Percentiles rank a stretch among this genome's conserved stretches.
These are phyloP conservation scores for Watsonalla cultraria DNA, from an alignment of 2,888 invertebrate genomes.

Conservation along the genomic window DNA sequence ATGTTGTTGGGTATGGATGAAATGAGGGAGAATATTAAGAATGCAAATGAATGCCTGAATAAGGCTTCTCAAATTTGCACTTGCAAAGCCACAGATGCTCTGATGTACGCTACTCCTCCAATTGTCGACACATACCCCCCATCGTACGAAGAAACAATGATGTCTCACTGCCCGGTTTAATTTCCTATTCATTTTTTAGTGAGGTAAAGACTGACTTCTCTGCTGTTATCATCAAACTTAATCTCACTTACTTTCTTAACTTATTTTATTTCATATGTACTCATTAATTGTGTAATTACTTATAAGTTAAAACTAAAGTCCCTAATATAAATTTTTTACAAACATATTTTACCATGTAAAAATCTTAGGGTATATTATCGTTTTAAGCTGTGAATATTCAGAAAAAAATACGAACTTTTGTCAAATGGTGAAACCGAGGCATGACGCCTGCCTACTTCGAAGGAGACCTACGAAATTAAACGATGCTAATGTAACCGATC, in stretches of 20 bases:
- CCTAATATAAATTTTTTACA: constrained; percentile 47
- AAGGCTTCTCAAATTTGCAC: constrained; percentile 2
- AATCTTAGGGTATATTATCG: constrained; percentile 27
- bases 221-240: constrained; percentile 37
- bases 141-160: constrained; percentile 38
- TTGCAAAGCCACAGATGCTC: constrained; percentile 19
- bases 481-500: constrained; percentile 31
- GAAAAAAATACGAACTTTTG: constrained; percentile 18
- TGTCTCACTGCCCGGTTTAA: constrained; percentile 62
- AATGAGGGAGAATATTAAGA: too few relatives aligned
- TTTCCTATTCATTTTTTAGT: constrained; percentile 51
- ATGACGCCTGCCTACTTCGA: constrained; percentile 48
- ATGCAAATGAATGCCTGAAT: too few relatives aligned
- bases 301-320: constrained; percentile 34
- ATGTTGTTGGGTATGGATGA: constrained; percentile 20
- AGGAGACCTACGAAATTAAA: constrained; percentile 46
- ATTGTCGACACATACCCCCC: constrained; percentile 38
- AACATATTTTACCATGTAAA: constrained; percentile 51
- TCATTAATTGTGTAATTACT: constrained; percentile 21
- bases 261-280: constrained; percentile 12
- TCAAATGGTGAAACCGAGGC: constrained; percentile 35
- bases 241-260: constrained; percentile 28
- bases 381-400: constrained; percentile 32
- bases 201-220: constrained; percentile 76
- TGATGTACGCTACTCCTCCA: constrained; percentile 36